phyloP scores from a whole-genome alignment of 2,797 vertebrate genomes.

The Scomberomorus guttatus region DNA sequence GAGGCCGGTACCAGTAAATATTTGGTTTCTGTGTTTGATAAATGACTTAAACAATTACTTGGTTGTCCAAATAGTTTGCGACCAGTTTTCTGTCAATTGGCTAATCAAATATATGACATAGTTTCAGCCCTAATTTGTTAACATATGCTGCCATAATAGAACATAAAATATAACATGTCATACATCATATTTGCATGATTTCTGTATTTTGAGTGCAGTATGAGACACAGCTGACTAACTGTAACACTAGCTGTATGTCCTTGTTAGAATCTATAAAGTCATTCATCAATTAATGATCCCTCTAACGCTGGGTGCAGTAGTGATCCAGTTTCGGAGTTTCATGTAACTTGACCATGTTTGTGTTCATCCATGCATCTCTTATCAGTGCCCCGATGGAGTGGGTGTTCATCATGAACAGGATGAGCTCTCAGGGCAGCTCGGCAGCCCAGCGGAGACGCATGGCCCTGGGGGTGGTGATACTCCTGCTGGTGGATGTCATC shows the following conservation, averaged over 20 bases:
- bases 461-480: slow-evolving; percentile 93
- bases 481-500: slow-evolving; percentile 95
- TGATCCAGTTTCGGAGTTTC: neutral
- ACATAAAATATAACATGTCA: too few relatives aligned
- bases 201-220: neutral
- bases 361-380: slow-evolving; percentile 16
- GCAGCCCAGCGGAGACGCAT: slow-evolving; percentile 91
- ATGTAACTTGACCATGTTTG: slow-evolving; percentile 1
- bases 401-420: slow-evolving; percentile 95
- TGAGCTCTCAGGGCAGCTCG: slow-evolving; percentile 90
- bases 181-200: neutral
- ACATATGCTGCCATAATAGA: too few relatives aligned
- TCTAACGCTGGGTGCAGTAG: neutral
- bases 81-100: neutral
- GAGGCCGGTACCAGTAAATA: neutral
- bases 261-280: neutral
- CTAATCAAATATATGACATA: neutral
- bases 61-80: neutral
- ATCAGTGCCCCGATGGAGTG: slow-evolving; percentile 90
- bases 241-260: neutral
- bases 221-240: neutral
- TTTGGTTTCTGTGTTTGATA: neutral
- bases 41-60: too few relatives aligned
- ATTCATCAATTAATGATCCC: neutral
- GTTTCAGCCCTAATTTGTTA: neutral